These are phyloP conservation scores for Ostrea denselamellosa DNA, from an alignment of 1,140 invertebrate species.

Conservation along the genomic window DNA sequence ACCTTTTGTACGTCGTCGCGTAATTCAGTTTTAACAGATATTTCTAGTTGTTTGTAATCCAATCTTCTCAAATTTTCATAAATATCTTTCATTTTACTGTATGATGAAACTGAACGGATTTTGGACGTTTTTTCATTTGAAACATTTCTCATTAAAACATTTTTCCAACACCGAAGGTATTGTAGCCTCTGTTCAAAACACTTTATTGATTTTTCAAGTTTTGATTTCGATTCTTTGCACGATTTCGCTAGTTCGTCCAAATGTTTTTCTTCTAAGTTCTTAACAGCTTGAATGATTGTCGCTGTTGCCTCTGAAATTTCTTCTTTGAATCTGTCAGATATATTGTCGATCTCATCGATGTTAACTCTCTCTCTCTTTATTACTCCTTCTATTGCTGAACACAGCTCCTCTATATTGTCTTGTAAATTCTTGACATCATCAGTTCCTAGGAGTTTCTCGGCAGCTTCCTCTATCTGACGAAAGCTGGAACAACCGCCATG, in stretches of 20 bases:
- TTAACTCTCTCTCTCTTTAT: neutral
- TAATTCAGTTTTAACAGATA: neutral
- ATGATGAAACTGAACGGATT: neutral
- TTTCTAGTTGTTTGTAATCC: neutral
- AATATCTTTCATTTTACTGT: neutral
- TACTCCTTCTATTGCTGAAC: neutral
- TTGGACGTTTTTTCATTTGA: neutral
- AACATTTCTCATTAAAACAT: neutral
- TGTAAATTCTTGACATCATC: neutral
- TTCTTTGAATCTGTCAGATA: neutral
- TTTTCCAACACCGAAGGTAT: neutral
- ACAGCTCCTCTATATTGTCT: neutral
- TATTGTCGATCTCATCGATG: neutral
- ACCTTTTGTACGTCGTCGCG: neutral
- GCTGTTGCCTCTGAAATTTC: neutral
- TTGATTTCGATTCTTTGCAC: neutral
- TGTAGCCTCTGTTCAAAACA: neutral
- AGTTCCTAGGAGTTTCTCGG: neutral
- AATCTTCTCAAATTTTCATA: neutral
- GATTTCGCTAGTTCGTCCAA: neutral
- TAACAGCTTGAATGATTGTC: neutral
- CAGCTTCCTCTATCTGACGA: neutral
- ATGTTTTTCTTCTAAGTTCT: neutral
- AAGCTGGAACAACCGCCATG: neutral
- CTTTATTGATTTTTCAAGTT: neutral